Percentiles rank a stretch among this genome's conserved stretches.
Conservation (phyloP, 2,113 vertebrate species). For the Sterrhoptilus dennistouni region DNA sequence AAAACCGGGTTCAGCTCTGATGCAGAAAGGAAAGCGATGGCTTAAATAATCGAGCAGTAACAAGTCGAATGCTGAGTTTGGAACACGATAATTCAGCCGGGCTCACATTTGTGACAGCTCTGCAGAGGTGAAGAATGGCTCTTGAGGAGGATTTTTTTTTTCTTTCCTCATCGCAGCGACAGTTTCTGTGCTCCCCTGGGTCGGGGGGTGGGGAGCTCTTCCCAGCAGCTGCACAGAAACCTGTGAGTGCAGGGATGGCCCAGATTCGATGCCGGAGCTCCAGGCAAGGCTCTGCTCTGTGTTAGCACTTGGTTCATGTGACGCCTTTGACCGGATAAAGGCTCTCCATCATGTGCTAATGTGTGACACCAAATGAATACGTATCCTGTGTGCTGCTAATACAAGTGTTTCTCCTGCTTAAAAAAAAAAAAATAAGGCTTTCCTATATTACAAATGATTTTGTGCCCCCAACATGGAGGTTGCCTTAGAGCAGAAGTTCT, state of each 20-base stretch:
- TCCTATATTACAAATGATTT: background rate
- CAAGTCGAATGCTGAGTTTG: background rate
- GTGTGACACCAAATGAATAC: background rate
- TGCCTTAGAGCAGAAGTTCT: background rate
- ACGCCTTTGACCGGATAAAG: background rate
- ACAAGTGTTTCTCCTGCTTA: background rate
- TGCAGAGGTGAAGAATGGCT: background rate
- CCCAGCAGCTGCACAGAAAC: background rate
- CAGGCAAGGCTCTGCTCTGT: background rate
- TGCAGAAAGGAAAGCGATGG: background rate
- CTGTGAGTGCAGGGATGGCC: background rate
- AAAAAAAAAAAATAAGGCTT: background rate
- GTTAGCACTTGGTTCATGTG: background rate
- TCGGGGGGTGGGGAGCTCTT: background rate
- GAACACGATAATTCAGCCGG: background rate
- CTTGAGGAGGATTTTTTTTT: background rate
- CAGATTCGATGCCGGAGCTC: background rate
- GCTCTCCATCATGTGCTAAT: background rate
- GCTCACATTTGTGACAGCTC: background rate
- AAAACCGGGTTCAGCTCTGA: background rate
- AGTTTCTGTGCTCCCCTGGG: background rate
- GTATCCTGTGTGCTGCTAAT: background rate
- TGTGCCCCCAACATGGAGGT: accelerated
- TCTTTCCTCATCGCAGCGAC: background rate
- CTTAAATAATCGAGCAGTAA: background rate